A percentile compares a stretch with the other conserved stretches of the same genome.
Evolutionary conservation across 1,140 invertebrate genomes (phyloP).

Genomic region (Caenorhabditis briggsae): DNA sequence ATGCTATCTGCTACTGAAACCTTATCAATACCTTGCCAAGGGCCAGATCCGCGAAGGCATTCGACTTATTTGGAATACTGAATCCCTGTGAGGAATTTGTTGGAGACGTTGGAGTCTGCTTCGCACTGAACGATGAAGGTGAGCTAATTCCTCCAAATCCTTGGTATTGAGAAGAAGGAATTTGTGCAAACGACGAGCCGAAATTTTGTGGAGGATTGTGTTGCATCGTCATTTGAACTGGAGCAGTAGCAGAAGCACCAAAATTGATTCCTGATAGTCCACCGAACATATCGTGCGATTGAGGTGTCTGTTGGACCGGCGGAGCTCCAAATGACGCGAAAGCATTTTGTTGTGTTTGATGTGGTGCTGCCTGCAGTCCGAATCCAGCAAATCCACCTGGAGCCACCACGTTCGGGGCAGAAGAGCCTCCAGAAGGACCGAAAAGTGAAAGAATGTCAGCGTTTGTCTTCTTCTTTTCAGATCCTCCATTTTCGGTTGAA

Average conservation of each 20-base stretch:
- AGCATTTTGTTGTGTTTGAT: not conserved
- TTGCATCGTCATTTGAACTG: not conserved
- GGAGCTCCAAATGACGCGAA: not conserved
- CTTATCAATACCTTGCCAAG: constrained; percentile 38
- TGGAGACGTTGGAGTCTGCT: constrained; percentile 19
- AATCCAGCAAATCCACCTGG: constrained; percentile 61
- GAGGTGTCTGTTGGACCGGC: not conserved
- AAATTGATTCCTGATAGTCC: constrained; percentile 47
- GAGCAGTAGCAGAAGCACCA: not conserved
- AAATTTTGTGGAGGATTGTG: constrained; percentile 36
- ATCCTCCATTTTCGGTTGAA: constrained; percentile 15
- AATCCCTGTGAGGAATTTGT: constrained; percentile 11
- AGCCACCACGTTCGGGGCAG: constrained; percentile 46
- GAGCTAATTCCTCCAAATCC: not conserved
- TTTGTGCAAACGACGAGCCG: not conserved
- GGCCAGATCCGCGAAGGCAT: constrained; percentile 62
- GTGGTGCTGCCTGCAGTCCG: constrained; percentile 49
- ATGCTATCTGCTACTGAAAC: not conserved
- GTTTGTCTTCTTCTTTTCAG: constrained; percentile 19
- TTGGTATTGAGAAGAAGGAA: not conserved
- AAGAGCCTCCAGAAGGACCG: not conserved
- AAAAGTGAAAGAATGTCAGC: constrained; percentile 60
- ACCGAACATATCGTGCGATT: constrained; percentile 31
- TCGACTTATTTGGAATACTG: constrained; percentile 59
- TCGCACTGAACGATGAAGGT: not conserved